phyloP scores from a whole-genome alignment of 2,888 invertebrate species.

The Trissoscelio sp. region DNA sequence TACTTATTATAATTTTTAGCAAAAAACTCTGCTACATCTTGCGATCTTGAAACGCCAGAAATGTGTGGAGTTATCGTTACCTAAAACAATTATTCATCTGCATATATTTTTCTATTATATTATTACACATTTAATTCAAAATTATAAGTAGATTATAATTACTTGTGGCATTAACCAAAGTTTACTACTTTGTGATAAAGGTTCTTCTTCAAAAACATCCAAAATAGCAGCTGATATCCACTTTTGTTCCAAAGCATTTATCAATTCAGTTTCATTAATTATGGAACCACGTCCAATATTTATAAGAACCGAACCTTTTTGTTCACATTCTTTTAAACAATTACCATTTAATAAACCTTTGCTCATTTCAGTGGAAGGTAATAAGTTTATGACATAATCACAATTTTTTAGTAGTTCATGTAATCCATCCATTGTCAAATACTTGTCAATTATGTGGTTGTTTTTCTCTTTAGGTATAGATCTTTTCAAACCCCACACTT shows the following conservation, averaged over 20 bases:
- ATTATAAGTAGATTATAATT: not conserved
- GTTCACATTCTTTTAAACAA: slow-evolving; percentile 83
- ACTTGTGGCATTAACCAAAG: slow-evolving; percentile 85
- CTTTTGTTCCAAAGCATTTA: slow-evolving; percentile 84
- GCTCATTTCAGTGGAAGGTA: slow-evolving; percentile 85
- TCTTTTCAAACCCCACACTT: slow-evolving; percentile 81
- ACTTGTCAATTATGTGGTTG: slow-evolving; percentile 73
- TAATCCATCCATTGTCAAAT: slow-evolving; percentile 79
- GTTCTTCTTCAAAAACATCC: slow-evolving; percentile 85
- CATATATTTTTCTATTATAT: slow-evolving; percentile 23
- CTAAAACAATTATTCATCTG: slow-evolving; percentile 73
- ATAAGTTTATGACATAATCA: slow-evolving; percentile 85
- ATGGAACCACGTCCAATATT: slow-evolving; percentile 86
- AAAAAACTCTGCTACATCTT: slow-evolving; percentile 84
- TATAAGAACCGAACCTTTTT: slow-evolving; percentile 84
- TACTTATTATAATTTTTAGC: slow-evolving; percentile 83
- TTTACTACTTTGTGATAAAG: slow-evolving; percentile 83
- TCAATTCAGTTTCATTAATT: slow-evolving; percentile 84
- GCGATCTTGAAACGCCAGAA: slow-evolving; percentile 81
- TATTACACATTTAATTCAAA: not conserved
- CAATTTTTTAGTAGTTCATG: slow-evolving; percentile 82
- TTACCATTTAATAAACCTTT: slow-evolving; percentile 84
- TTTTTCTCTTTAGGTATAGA: slow-evolving; percentile 68
- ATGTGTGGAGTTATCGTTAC: slow-evolving; percentile 84
- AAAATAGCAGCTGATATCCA: slow-evolving; percentile 86